Percentiles rank a stretch among this genome's conserved stretches.
Evolutionary conservation across 2,113 vertebrate species (phyloP).

Genomic region (Scortum barcoo): DNA sequence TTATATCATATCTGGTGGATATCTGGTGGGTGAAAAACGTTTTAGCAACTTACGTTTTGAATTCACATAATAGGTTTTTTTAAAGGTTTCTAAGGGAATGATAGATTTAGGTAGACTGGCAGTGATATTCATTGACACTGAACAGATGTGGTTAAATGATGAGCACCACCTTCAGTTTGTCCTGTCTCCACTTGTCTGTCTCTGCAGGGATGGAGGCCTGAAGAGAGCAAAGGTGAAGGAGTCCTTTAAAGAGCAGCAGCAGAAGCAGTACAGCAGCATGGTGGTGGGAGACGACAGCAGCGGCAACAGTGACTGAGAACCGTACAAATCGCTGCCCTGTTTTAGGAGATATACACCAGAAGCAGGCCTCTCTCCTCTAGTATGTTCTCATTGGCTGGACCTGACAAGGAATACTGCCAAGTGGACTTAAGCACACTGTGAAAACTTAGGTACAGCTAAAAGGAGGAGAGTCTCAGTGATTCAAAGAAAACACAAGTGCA

Average conservation of each 20-base stretch:
- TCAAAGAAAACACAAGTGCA: slow-evolving; percentile 35
- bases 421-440: slow-evolving; percentile 36
- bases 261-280: slow-evolving; percentile 97
- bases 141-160: slow-evolving; percentile 2
- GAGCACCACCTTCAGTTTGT: not conserved
- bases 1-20: not conserved
- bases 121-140: not conserved
- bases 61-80: not conserved
- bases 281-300: slow-evolving; percentile 89
- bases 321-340: not conserved
- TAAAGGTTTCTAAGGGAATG: not conserved
- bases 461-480: slow-evolving; percentile 3
- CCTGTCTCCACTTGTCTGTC: slow-evolving; percentile 18
- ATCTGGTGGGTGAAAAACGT: not conserved
- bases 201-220: slow-evolving; percentile 93
- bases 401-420: not conserved
- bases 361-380: not conserved
- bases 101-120: not conserved
- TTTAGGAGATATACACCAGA: slow-evolving; percentile 15
- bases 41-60: not conserved
- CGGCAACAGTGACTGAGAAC: slow-evolving; percentile 78
- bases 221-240: slow-evolving; percentile 97
- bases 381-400: slow-evolving; percentile 1
- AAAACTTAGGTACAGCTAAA: slow-evolving; percentile 21
- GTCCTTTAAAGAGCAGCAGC: slow-evolving; percentile 91